Evolutionary conservation across 2,888 invertebrate species (phyloP), one percentile per base, ranked within the genome.

Genomic region (Maniola hyperantus): DNA sequence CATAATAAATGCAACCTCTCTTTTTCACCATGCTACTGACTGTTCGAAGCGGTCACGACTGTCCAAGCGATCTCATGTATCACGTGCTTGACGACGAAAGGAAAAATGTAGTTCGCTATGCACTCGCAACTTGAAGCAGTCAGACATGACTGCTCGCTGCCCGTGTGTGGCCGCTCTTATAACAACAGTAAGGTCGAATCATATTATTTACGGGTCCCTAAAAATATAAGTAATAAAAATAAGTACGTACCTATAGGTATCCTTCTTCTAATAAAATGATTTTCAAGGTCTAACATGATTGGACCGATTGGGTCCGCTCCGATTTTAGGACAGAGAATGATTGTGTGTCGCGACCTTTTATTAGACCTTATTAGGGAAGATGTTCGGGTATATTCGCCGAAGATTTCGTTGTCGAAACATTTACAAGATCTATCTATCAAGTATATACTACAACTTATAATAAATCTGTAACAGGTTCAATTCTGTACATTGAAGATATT

Each of bases 271-370:
- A 2, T 55, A 15, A n/a, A 36, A 15, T 36, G 4, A 26, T 26
- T 15, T 15, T n/a, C 36, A 54, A 54, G 54, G 54, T 36, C 54
- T 10, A 55, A 36, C 36, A 36, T 55, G 36, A 55, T 36, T 36
- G 36, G 18, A 15, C 13, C 34, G 54, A 36, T 8, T 55, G 18
- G 18, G 54, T 34, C 53, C 2, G n/a, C 54, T 8, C 54, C n/a
- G 15, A 55, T 36, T 55, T 55, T 10, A 36, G 15, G 6, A 55
- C 54, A 53, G 33, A 53, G 33, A 13, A 11, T 53, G 36, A 54
- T 36, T 54, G 15, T 15, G 10, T 6, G 13, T 7, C 15, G n/a
- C 36, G 54, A 54, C 15, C 54, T 53, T 33, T 53, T 13, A 2
- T 18, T 50, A 50, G 0, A 46, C 8, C 46, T 46, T 15, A 53